These are phyloP conservation scores for Drosophila erecta DNA, from an alignment of 1,140 invertebrate genomes.

Conservation along the genomic window DNA sequence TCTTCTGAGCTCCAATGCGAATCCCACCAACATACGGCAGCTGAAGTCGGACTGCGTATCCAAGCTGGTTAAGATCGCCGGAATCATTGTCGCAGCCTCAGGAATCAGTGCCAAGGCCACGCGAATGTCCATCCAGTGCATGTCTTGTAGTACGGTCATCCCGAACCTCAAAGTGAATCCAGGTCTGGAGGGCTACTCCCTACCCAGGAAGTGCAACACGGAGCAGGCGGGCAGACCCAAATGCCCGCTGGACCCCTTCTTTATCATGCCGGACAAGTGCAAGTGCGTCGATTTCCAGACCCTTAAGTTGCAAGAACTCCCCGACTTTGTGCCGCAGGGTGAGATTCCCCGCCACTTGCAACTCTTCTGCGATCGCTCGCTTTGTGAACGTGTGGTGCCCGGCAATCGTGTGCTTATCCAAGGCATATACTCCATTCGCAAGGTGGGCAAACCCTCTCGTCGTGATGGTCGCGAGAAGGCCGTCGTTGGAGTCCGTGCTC, in stretches of 20 bases:
- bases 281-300: slow-evolving; percentile 95
- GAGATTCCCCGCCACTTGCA: slow-evolving; percentile 99
- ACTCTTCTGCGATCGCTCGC: slow-evolving; percentile 96
- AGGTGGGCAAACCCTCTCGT: slow-evolving; percentile 88
- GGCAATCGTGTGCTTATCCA: slow-evolving; percentile 97
- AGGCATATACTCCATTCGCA: slow-evolving; percentile 99
- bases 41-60: slow-evolving; percentile 97
- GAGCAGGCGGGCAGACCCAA: slow-evolving; percentile 95
- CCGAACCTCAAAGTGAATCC: slow-evolving; percentile 96
- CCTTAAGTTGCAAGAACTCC: slow-evolving; percentile 97
- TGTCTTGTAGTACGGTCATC: slow-evolving; percentile 95
- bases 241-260: slow-evolving; percentile 99
- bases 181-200: slow-evolving; percentile 97
- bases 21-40: slow-evolving; percentile 92
- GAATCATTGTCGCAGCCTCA: slow-evolving; percentile 97
- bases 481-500: slow-evolving; percentile 95
- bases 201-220: slow-evolving; percentile 97
- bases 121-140: slow-evolving; percentile 97
- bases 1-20: slow-evolving; percentile 93
- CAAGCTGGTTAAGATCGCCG: slow-evolving; percentile 96
- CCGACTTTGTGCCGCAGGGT: slow-evolving; percentile 98
- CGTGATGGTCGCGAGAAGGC: slow-evolving; percentile 92
- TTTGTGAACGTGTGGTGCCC: slow-evolving; percentile 98
- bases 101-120: slow-evolving; percentile 98
- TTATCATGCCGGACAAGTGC: slow-evolving; percentile 99